Conservation (phyloP, 1,140 invertebrate genomes). For the Calliopsis andreniformis region DNA sequence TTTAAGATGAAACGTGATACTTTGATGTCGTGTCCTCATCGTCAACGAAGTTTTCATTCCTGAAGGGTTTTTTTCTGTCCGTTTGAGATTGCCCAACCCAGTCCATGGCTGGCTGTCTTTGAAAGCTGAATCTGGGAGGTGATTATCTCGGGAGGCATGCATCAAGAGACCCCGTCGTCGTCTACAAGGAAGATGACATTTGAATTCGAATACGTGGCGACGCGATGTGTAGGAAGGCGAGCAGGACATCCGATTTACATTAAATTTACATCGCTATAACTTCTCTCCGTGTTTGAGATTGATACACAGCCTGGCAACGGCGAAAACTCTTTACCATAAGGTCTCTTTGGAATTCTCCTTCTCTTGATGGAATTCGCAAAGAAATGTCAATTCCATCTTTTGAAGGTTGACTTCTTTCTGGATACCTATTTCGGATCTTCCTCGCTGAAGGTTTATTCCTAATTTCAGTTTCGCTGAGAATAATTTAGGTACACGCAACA, state of each 20-base stretch:
- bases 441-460: too few relatives aligned
- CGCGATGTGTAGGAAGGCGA: background rate
- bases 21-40: conserved; percentile 1
- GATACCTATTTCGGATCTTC: too few relatives aligned
- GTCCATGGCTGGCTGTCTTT: conserved; percentile 30
- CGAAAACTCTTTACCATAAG: background rate
- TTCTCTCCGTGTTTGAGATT: conserved; percentile 17
- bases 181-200: conserved; percentile 24
- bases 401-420: too few relatives aligned
- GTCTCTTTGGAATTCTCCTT: conserved; percentile 16
- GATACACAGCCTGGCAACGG: background rate
- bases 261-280: conserved; percentile 55
- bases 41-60: conserved; percentile 21
- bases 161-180: background rate
- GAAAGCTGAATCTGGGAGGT: conserved; percentile 8
- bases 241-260: conserved; percentile 52
- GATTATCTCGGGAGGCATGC: conserved; percentile 28
- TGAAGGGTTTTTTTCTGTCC: conserved; percentile 27
- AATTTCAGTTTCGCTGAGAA: too few relatives aligned
- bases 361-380: background rate
- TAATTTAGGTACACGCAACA: too few relatives aligned
- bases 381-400: conserved; percentile 14
- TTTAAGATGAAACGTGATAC: conserved; percentile 19
- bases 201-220: conserved; percentile 41
- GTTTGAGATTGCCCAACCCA: background rate